Evolutionary conservation across 2,888 invertebrate species (phyloP).

Genomic region (Gnatocerus cornutus): DNA sequence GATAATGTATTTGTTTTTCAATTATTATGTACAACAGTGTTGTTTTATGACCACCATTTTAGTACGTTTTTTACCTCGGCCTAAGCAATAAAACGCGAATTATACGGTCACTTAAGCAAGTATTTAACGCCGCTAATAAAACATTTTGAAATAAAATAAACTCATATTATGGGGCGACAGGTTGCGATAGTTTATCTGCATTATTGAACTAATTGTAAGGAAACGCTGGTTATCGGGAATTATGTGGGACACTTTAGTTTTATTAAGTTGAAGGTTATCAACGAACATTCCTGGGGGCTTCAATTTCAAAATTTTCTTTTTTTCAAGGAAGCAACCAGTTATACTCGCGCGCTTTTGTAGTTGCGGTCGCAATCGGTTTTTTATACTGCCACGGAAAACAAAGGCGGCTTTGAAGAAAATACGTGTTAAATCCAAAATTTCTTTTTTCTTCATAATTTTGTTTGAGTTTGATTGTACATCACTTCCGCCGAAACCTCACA

Average conservation of each 20-base stretch:
- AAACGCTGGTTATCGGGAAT: neutral
- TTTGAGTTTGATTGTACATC: no score
- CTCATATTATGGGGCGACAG: neutral
- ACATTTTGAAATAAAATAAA: conserved; percentile 10
- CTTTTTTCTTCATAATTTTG: no score
- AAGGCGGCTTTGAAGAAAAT: no score
- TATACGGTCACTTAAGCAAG: conserved; percentile 14
- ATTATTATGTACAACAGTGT: conserved; percentile 4
- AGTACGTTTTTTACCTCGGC: conserved; percentile 9
- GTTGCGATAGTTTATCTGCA: neutral
- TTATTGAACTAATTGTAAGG: neutral
- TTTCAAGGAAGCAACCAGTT: conserved; percentile 11
- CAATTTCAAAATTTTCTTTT: neutral
- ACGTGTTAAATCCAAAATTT: no score
- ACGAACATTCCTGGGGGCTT: no score
- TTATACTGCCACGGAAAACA: no score
- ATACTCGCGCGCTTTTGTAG: conserved; percentile 1
- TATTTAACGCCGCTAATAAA: conserved; percentile 8
- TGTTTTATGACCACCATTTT: neutral
- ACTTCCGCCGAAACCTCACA: no score
- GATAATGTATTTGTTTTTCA: neutral
- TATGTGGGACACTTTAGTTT: neutral
- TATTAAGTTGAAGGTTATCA: no score
- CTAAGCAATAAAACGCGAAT: conserved; percentile 14
- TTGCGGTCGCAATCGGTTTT: neutral